Evolutionary conservation across 2,888 invertebrate species (phyloP).

Genomic region (Cryptophagus acutangulus): DNA sequence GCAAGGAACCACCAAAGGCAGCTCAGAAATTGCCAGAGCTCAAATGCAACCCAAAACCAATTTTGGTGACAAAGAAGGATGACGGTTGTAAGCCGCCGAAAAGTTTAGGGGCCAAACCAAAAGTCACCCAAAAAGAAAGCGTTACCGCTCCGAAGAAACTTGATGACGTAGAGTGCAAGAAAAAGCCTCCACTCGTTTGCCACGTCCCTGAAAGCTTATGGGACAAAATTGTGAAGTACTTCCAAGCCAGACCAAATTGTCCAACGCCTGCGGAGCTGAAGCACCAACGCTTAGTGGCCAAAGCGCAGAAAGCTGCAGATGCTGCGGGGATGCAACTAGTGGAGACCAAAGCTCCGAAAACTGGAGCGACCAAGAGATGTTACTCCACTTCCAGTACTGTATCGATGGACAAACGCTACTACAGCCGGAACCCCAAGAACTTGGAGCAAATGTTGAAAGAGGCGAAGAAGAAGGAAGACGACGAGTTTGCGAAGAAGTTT

Average conservation of each 20-base stretch:
- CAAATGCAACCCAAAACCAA: no score
- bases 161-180: no score
- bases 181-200: background rate
- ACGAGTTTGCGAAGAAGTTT: background rate
- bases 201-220: no score
- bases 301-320: slow-evolving; percentile 38
- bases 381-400: no score
- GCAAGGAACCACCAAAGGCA: no score
- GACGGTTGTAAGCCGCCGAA: no score
- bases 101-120: no score
- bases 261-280: slow-evolving; percentile 39
- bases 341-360: slow-evolving; percentile 34
- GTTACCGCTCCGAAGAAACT: no score
- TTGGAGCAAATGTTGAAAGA: background rate
- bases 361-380: no score
- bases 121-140: no score
- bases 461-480: background rate
- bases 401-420: background rate
- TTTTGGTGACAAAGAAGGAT: no score
- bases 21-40: no score
- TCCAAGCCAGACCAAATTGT: slow-evolving; percentile 40
- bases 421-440: background rate
- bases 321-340: slow-evolving; percentile 37
- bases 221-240: slow-evolving; percentile 34
- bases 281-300: slow-evolving; percentile 30